Evolutionary conservation across 2,113 vertebrate genomes (phyloP).

Genomic region (Erythrocercus mccallii): DNA sequence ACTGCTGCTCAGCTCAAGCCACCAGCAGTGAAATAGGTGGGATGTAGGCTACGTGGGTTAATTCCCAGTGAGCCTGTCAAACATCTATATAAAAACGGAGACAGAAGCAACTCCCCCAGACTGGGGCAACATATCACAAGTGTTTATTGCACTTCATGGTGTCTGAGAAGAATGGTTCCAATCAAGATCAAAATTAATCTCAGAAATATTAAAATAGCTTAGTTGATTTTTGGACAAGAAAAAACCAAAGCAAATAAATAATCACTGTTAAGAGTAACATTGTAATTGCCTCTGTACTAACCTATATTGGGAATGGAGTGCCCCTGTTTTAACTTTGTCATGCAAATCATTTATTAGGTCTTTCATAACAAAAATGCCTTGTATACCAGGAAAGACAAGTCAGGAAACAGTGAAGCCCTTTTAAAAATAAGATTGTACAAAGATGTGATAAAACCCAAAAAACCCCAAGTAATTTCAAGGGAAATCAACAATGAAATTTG

Average conservation of each 20-base stretch:
- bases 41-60: rapidly evolving
- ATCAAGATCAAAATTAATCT: not conserved
- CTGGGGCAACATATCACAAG: not conserved
- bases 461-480: not conserved
- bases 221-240: not conserved
- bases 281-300: not conserved
- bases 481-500: not conserved
- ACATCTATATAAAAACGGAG: not conserved
- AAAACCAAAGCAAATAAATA: not conserved
- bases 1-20: not conserved
- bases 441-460: not conserved
- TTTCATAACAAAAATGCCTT: not conserved
- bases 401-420: not conserved
- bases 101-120: not conserved
- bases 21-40: not conserved
- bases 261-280: not conserved
- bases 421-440: not conserved
- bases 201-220: not conserved
- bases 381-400: not conserved
- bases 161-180: not conserved
- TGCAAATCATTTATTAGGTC: not conserved
- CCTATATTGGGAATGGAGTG: not conserved
- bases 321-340: not conserved
- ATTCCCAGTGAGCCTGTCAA: not conserved
- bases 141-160: not conserved